Base-by-base conservation (phyloP, 2,797 vertebrate species). In the Sebastes vulpes region DNA sequence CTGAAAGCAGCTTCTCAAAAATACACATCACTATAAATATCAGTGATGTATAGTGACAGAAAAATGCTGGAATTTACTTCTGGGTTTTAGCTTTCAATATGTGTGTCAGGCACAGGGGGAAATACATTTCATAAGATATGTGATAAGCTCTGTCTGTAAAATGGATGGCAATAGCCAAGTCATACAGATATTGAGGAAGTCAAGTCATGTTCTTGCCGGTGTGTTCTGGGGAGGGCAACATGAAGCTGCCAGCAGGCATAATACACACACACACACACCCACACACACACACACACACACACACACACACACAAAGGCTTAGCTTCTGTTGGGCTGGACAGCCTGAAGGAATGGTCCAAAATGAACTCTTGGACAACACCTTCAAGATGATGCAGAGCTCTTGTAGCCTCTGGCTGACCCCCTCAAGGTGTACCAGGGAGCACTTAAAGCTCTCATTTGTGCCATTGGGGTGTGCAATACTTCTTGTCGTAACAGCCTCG, bases 301-400 rank as follows among this genome's bases (percentile, higher is more conserved):
- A 35, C 32, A 12, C 10, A 52, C 18, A 65, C 38, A 42, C 11
- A 52, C 18, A 68, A 59, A 60, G 42, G 14, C 4, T 42, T 18
- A 53, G 20, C 35, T 29, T 83, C 52, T 12, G 73, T 21, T 38
- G 29, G 66, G 8, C 64, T 58, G 23, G 64, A n/a, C 42, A 52
- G 73, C 85, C 84, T 65, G 69, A 59, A 79, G 83, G 75, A 77
- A 67, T 12, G 56, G 65, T 75, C 78, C 50, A 23, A 65, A 78
- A 66, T 80, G 28, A 81, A 80, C 21, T 75, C 72, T 67, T 72
- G 75, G 83, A 89, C 67, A 64, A 68, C 61, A 73, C 50, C 23
- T 60, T 68, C 58, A 26, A 26, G 38, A 74, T 66, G 77, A 80
- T 59, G 66, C 20, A 53, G 60, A 83, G 87, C 65, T 14, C 20